Conservation (phyloP, 2,888 invertebrate genomes). For the Stegana nigrithorax region DNA sequence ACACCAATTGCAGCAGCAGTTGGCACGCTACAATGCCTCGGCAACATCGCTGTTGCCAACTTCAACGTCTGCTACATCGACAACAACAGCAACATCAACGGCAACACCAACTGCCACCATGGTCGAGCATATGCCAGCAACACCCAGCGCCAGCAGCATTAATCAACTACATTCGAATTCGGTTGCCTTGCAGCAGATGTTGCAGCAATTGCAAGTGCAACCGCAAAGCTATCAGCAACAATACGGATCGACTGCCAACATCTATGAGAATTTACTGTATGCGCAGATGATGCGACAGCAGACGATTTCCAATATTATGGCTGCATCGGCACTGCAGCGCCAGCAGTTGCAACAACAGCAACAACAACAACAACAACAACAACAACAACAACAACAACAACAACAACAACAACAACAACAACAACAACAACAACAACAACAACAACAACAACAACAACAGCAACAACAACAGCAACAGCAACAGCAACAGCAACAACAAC, state of each 20-base stretch:
- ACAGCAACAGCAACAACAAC: not conserved
- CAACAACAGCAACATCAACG: not conserved
- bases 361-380: not conserved
- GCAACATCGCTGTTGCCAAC: not conserved
- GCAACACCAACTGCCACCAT: not conserved
- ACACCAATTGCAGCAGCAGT: not conserved
- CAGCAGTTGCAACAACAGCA: not conserved
- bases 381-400: constrained; percentile 4
- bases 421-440: not conserved
- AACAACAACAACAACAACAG: not conserved
- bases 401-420: not conserved
- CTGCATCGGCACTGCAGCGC: not conserved
- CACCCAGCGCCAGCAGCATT: too few species aligned
- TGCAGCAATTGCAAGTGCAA: not conserved
- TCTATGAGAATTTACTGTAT: constrained; percentile 3
- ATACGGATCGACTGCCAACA: not conserved
- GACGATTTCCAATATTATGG: not conserved
- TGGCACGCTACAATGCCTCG: not conserved
- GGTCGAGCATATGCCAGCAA: too few species aligned
- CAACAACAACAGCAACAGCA: constrained; percentile 5
- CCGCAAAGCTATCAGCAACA: not conserved
- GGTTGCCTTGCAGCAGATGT: not conserved
- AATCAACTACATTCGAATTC: too few species aligned
- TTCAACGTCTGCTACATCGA: not conserved
- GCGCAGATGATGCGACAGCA: constrained; percentile 3